These are phyloP conservation scores for Aphidoletes aphidimyza DNA, from an alignment of 2,888 invertebrate species.

Conservation along the genomic window DNA sequence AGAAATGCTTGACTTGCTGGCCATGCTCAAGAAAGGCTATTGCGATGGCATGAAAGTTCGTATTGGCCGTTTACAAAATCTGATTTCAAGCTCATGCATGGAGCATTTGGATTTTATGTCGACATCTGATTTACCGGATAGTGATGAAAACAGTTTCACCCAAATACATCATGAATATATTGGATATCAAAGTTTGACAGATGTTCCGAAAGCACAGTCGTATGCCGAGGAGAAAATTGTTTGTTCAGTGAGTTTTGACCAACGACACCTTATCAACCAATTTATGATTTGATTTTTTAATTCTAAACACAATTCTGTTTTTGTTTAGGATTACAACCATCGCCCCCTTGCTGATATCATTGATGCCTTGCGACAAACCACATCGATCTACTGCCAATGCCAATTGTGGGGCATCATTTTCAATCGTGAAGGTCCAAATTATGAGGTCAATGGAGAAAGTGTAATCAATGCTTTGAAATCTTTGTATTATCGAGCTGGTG, in stretches of 20 bases:
- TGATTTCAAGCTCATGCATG: conserved; percentile 97
- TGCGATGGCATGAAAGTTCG: conserved; percentile 96
- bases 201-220: conserved; percentile 85
- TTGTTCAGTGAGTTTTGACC: conserved; percentile 66
- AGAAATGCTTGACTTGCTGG: conserved; percentile 94
- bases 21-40: conserved; percentile 96
- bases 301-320: too few relatives aligned
- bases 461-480: conserved; percentile 77
- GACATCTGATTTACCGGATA: conserved; percentile 78
- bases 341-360: conserved; percentile 81
- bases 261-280: too few relatives aligned
- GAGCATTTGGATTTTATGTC: conserved; percentile 98
- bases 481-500: conserved; percentile 86
- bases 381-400: conserved; percentile 81
- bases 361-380: conserved; percentile 74
- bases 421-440: conserved; percentile 83
- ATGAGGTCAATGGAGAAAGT: conserved; percentile 73
- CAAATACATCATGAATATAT: conserved; percentile 92
- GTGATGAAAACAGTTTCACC: conserved; percentile 83
- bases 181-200: conserved; percentile 94
- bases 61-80: conserved; percentile 92
- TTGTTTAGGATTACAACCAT: conserved; percentile 70
- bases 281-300: conserved; percentile 34
- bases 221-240: conserved; percentile 75
- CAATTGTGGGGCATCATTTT: conserved; percentile 86